A percentile compares a stretch with the other conserved stretches of the same genome.
phyloP scores from a whole-genome alignment of 2,113 vertebrate genomes.

The Dromaius novaehollandiae region DNA sequence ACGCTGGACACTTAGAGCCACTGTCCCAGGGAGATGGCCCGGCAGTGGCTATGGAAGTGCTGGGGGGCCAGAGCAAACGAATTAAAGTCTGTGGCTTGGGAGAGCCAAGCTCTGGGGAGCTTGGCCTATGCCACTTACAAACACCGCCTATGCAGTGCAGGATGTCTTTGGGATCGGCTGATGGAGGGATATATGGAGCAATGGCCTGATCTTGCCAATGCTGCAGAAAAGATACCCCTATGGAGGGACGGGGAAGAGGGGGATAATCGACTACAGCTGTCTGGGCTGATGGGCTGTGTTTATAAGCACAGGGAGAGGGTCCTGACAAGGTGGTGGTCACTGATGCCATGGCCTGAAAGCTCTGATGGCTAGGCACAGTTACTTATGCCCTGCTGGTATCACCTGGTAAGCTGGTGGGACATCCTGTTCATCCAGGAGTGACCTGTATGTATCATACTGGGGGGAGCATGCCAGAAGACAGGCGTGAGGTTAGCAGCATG shows the following conservation, averaged over 20 bases:
- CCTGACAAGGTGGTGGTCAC: not conserved
- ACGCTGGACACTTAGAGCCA: no score
- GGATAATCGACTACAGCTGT: not conserved
- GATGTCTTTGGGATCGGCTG: accelerated
- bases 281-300: not conserved
- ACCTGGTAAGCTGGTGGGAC: not conserved
- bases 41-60: no score
- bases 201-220: not conserved
- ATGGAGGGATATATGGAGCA: no score
- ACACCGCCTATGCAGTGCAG: not conserved
- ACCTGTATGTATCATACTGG: not conserved
- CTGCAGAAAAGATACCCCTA: not conserved
- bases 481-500: not conserved
- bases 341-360: not conserved
- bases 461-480: accelerated
- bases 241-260: not conserved
- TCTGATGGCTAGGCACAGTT: not conserved
- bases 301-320: not conserved
- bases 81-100: no score
- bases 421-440: not conserved
- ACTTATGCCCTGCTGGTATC: not conserved
- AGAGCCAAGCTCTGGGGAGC: no score
- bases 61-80: no score
- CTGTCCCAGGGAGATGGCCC: no score
- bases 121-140: not conserved